Evolutionary conservation across 2,113 vertebrate species (phyloP).

Genomic region (Puntigrus tetrazona): DNA sequence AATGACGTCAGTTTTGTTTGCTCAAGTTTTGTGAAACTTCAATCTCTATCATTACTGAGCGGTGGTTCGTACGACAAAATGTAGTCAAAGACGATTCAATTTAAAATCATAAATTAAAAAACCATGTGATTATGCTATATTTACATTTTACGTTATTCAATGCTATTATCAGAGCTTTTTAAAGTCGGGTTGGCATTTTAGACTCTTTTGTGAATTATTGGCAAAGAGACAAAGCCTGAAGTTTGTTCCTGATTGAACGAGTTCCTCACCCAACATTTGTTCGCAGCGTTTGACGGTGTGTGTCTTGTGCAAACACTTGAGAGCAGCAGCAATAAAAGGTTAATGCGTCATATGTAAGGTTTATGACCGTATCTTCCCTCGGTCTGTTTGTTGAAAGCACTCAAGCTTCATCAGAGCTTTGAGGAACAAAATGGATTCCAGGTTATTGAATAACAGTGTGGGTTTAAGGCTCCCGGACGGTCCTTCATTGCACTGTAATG

Average conservation of each 20-base stretch:
- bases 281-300: neutral
- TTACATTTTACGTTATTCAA: neutral
- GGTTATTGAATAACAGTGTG: conserved; percentile 26
- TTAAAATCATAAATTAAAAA: neutral
- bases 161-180: neutral
- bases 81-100: neutral
- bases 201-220: neutral
- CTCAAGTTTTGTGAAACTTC: neutral
- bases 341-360: neutral
- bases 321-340: neutral
- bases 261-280: neutral
- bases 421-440: neutral
- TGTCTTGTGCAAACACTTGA: conserved; percentile 8
- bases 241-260: neutral
- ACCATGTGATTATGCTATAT: neutral
- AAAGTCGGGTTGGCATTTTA: neutral
- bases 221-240: neutral
- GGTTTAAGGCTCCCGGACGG: neutral
- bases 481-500: neutral
- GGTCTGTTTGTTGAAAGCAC: conserved; percentile 3
- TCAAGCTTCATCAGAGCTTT: neutral
- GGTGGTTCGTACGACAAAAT: neutral
- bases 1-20: neutral
- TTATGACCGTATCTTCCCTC: neutral
- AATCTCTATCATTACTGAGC: neutral